Evolutionary conservation across 2,888 invertebrate species (phyloP).

Genomic region (Erebia palarica): DNA sequence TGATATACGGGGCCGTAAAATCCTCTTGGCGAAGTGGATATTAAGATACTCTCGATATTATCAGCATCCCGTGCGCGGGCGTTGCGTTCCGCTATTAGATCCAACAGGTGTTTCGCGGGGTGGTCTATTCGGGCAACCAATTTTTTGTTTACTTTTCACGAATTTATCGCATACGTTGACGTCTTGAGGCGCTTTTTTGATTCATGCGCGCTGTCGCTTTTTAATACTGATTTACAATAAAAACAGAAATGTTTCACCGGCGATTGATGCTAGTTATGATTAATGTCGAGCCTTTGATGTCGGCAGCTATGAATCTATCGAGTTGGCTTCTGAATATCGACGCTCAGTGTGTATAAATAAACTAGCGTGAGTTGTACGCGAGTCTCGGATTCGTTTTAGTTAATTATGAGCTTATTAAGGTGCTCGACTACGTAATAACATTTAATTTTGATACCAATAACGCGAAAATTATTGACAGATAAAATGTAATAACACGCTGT

Average conservation of each 20-base stretch:
- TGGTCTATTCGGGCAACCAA: conserved; percentile 67
- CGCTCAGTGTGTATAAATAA: conserved; percentile 75
- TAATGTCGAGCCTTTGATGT: conserved; percentile 80
- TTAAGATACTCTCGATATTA: conserved; percentile 54
- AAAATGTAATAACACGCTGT: neutral
- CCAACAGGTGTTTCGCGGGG: conserved; percentile 79
- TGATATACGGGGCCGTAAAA: conserved; percentile 64
- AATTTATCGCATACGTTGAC: conserved; percentile 77
- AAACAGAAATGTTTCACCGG: conserved; percentile 77
- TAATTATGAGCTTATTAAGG: conserved; percentile 76
- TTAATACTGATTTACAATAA: conserved; percentile 83
- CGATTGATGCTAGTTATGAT: conserved; percentile 82
- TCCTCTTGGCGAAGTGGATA: conserved; percentile 32
- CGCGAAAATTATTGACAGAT: conserved; percentile 2
- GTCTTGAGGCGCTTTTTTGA: conserved; percentile 77
- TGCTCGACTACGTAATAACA: conserved; percentile 29
- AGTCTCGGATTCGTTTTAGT: conserved; percentile 69
- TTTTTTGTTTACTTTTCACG: conserved; percentile 76
- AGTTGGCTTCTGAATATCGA: conserved; percentile 79
- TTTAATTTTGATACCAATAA: conserved; percentile 27
- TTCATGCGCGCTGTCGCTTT: conserved; percentile 79
- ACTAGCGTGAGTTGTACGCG: conserved; percentile 68
- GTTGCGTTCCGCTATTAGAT: conserved; percentile 66
- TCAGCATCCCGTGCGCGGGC: conserved; percentile 55
- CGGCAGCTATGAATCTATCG: conserved; percentile 81